A percentile compares a stretch with the other conserved stretches of the same genome.
phyloP scores from a whole-genome alignment of 2,113 vertebrate species.

The Typhlomys cinereus region DNA sequence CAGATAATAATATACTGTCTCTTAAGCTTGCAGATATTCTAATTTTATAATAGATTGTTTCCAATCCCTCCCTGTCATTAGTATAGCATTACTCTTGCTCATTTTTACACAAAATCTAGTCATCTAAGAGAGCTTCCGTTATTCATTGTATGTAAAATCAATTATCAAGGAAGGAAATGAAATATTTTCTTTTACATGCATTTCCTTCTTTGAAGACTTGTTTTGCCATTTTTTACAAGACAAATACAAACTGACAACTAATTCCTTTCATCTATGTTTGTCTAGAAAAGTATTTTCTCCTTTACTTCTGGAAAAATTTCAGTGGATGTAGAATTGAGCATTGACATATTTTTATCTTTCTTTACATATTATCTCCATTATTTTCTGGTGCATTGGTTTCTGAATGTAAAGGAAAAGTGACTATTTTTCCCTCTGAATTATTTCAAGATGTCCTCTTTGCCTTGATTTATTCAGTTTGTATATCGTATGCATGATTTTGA shows the following conservation, averaged over 20 bases:
- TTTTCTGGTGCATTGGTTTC: not conserved
- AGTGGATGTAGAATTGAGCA: not conserved
- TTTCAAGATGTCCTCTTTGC: not conserved
- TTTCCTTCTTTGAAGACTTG: not conserved
- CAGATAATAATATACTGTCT: not conserved
- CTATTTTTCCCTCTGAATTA: not conserved
- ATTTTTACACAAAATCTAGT: not conserved
- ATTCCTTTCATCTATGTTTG: not conserved
- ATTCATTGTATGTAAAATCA: not conserved
- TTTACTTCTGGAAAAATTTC: not conserved
- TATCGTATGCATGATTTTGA: not conserved
- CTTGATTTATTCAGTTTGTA: not conserved
- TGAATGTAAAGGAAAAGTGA: not conserved
- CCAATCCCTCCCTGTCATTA: not conserved
- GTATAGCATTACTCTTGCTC: not conserved
- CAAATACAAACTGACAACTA: not conserved
- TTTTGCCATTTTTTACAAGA: not conserved
- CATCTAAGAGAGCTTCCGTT: not conserved
- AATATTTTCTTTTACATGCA: not conserved
- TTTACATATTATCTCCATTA: not conserved
- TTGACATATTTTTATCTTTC: not conserved
- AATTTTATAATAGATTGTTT: not conserved
- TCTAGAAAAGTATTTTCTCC: not conserved
- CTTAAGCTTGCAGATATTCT: not conserved
- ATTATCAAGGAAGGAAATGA: not conserved